These are phyloP conservation scores for Bimastos eiseni DNA, from an alignment of 2,888 invertebrate genomes.

Conservation along the genomic window DNA sequence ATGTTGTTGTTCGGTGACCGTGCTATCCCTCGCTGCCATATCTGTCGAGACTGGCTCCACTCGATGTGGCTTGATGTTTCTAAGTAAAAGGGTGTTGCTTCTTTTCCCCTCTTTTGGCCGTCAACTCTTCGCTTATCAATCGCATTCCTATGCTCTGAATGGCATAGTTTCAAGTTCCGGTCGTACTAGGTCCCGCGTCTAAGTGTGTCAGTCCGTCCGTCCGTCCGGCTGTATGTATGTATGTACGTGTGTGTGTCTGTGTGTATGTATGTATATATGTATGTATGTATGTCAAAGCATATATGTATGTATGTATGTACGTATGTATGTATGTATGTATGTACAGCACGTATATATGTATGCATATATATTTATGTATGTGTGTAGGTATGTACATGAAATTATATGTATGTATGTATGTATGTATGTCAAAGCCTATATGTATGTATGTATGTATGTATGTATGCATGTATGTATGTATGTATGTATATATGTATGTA, in stretches of 20 bases:
- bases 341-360: too few species aligned
- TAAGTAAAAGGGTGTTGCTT: neutral
- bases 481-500: too few species aligned
- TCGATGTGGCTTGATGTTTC: neutral
- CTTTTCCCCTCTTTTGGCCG: neutral
- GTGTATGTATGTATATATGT: neutral
- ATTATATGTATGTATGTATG: too few species aligned
- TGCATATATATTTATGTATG: too few species aligned
- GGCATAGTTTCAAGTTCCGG: neutral
- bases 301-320: neutral
- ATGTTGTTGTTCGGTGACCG: neutral
- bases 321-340: neutral
- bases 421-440: too few species aligned
- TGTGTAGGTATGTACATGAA: too few species aligned
- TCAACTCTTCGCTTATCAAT: neutral
- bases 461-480: neutral
- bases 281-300: too few species aligned
- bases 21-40: neutral
- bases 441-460: neutral
- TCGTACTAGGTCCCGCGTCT: neutral
- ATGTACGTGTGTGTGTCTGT: neutral
- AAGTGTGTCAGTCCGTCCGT: neutral
- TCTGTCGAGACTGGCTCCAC: too few species aligned
- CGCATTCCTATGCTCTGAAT: neutral
- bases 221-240: neutral